A percentile compares a stretch with the other conserved stretches of the same genome.
Evolutionary conservation across 2,888 invertebrate genomes (phyloP).

Genomic region (Catocala sponsa): DNA sequence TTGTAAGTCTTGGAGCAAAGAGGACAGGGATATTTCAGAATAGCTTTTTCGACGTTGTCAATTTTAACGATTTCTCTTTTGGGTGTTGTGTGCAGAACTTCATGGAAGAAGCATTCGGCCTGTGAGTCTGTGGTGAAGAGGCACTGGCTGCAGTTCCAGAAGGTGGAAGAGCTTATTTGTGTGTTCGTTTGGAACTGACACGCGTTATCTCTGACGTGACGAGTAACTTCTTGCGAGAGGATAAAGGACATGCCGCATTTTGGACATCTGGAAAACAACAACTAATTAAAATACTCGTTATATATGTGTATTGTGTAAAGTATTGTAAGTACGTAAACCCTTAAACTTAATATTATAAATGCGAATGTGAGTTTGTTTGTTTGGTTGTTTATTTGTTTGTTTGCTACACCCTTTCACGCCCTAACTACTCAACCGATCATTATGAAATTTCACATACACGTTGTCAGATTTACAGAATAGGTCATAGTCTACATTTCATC

Average conservation of each 20-base stretch:
- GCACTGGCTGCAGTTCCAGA: conserved; percentile 89
- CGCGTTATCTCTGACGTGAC: conserved; percentile 90
- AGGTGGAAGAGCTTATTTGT: conserved; percentile 59
- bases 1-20: conserved; percentile 90
- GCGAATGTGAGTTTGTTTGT: too few species aligned
- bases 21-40: conserved; percentile 89
- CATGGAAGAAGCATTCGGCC: conserved; percentile 92
- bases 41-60: conserved; percentile 60
- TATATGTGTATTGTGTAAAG: not conserved
- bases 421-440: too few species aligned
- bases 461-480: too few species aligned
- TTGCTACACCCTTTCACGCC: too few species aligned
- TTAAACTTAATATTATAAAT: not conserved
- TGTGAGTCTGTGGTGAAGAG: conserved; percentile 89
- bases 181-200: conserved; percentile 79
- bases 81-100: conserved; percentile 89
- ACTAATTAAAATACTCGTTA: not conserved
- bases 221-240: conserved; percentile 92
- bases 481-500: too few species aligned
- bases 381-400: too few species aligned
- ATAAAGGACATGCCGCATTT: conserved; percentile 91
- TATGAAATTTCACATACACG: too few species aligned
- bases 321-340: too few species aligned
- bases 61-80: conserved; percentile 59
- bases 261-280: conserved; percentile 88